phyloP scores from a whole-genome alignment of 37 sponge, comb jelly and placozoan genomes.

The Beroe forskalii region DNA sequence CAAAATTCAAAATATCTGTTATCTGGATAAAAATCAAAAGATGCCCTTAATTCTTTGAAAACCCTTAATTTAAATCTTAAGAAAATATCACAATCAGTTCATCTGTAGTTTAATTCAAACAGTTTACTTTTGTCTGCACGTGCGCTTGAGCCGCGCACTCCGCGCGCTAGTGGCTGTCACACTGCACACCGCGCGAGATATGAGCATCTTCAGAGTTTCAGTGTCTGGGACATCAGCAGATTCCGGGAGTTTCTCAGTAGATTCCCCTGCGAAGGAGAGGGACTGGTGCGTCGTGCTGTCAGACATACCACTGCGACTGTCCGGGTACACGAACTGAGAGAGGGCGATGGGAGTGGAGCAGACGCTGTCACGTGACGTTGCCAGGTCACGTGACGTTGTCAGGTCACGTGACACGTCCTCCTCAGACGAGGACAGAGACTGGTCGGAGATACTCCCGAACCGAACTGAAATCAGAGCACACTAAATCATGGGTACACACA shows the following conservation, averaged over 20 bases:
- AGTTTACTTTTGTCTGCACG: background rate
- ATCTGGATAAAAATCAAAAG: too few species aligned
- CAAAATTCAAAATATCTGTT: too few species aligned
- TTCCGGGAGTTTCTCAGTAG: background rate
- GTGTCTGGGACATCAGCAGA: background rate
- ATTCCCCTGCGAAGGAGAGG: too few species aligned
- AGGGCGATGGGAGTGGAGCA: constrained; percentile 29
- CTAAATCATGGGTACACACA: background rate
- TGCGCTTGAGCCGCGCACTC: constrained; percentile 31
- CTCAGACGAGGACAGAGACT: background rate
- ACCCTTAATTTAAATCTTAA: too few species aligned
- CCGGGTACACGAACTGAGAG: constrained; percentile 17
- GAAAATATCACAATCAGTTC: too few species aligned
- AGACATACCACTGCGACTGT: background rate
- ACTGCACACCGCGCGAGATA: background rate
- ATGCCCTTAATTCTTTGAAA: too few species aligned
- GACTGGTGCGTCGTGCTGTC: background rate
- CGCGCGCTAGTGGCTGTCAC: constrained; percentile 11
- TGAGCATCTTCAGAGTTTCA: background rate
- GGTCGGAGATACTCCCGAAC: background rate
- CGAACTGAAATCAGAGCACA: constrained; percentile 24
- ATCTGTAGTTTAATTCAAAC: too few species aligned
- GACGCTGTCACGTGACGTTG: constrained; percentile 1
- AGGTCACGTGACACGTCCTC: background rate
- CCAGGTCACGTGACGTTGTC: background rate